Evolutionary conservation across 2,113 vertebrate species (phyloP), one percentile per base, ranked within the genome.

Genomic region (Scatophagus argus): DNA sequence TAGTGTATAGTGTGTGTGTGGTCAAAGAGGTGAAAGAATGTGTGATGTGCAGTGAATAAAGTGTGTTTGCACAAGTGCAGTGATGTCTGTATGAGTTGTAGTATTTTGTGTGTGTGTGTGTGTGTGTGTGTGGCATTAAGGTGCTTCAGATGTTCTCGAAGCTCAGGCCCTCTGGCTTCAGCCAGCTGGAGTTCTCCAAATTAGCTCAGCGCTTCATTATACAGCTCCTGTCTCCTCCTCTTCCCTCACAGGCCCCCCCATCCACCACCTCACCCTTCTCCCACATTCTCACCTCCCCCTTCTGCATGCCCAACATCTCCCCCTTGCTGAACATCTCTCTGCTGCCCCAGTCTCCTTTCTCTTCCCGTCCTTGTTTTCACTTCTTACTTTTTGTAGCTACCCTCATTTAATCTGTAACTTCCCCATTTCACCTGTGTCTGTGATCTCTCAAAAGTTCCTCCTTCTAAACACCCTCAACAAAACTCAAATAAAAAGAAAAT

Each of bases 181-280:
- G 95, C 95, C 97, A 97, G 96, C 96, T 97, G 96, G 95, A 97
- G 95, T 94, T 92, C 93, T 94, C 93, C 94, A 97, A 97, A 96
- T 98, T 95, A 97, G 96, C 90, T 94, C 89, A 91, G 95, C 93
- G 91, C 96, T 96, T 97, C 94, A 95, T 97, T 96, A 96, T 96
- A 94, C 94, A 87, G 92, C 94, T 92, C 94, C 94, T 80, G 56
- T 75, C 83, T 86, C 80, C 66, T 77, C 41, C 71, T 81, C 72
- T 46, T 68, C 66, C 27, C 55, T 51, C 61, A 14, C n/a, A n/a
- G n/a, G n/a, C n/a, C 43, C 41, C 25, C 34, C 29, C 11, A 6
- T 12, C 21, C 55, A n/a, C 19, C n/a, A 39, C 12, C 39, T 43
- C 43, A 25, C 49, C 16, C 23, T 32, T 58, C 54, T 74, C 73